Percentiles rank a stretch among this genome's conserved stretches.
These are phyloP conservation scores for Capra hircus DNA, from an alignment of 2,113 vertebrate species.

Conservation along the genomic window DNA sequence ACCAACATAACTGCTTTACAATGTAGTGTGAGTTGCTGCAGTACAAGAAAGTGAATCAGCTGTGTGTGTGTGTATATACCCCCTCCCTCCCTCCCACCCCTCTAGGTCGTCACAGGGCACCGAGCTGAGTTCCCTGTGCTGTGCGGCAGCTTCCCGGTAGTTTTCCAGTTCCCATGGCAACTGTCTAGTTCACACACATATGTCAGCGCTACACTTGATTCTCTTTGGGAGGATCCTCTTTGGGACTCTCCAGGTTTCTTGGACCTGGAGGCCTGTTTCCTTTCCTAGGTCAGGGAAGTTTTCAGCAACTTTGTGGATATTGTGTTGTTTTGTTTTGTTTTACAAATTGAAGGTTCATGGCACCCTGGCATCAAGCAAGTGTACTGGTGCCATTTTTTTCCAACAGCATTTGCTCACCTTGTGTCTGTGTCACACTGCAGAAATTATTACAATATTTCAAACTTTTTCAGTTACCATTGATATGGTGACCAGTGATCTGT, in stretches of 20 bases:
- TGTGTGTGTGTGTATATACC: accelerated
- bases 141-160: not conserved
- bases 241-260: not conserved
- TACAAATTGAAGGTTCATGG: not conserved
- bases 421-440: not conserved
- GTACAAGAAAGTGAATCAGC: not conserved
- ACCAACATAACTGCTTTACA: not conserved
- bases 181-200: not conserved
- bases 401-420: not conserved
- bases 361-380: not conserved
- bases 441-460: not conserved
- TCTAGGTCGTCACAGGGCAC: not conserved
- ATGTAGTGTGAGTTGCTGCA: not conserved
- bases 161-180: not conserved
- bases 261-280: not conserved
- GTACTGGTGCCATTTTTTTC: not conserved
- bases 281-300: not conserved
- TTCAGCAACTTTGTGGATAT: not conserved
- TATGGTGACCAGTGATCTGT: not conserved
- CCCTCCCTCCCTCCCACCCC: not conserved
- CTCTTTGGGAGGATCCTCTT: not conserved
- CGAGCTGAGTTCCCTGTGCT: not conserved
- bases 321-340: not conserved
- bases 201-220: not conserved
- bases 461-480: not conserved